Percentiles rank a stretch among this genome's conserved stretches.
Evolutionary conservation across 2,888 invertebrate genomes (phyloP).

Genomic region (Cephalotes varians): DNA sequence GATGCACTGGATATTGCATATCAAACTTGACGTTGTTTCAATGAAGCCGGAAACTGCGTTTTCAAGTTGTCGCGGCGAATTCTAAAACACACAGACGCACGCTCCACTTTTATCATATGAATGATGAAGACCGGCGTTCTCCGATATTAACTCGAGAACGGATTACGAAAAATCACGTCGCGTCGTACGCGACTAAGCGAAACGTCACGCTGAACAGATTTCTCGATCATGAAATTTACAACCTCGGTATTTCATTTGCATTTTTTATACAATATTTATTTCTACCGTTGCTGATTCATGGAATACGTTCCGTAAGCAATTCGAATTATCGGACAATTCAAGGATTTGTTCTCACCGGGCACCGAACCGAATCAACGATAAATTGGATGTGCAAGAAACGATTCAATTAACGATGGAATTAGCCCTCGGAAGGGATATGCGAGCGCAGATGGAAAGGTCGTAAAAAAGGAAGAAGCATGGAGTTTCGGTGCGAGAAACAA

Average conservation of each 20-base stretch:
- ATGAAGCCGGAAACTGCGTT: conserved; percentile 52
- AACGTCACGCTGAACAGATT: conserved; percentile 6
- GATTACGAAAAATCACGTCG: conserved; percentile 7
- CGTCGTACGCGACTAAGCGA: neutral
- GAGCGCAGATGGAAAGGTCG: neutral
- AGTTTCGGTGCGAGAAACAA: conserved; percentile 49
- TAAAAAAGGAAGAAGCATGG: conserved; percentile 34
- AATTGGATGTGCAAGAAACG: conserved; percentile 36
- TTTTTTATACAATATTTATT: neutral
- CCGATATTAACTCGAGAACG: conserved; percentile 23
- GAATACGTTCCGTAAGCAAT: neutral
- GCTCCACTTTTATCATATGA: conserved; percentile 19
- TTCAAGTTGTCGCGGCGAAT: conserved; percentile 49
- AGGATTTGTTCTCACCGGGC: neutral
- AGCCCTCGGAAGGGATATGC: conserved; percentile 21
- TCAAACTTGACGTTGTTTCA: conserved; percentile 51
- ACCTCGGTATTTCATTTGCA: neutral
- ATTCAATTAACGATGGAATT: conserved; percentile 48
- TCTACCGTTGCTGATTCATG: neutral
- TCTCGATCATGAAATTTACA: neutral
- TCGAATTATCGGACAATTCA: neutral
- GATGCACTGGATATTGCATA: conserved; percentile 48
- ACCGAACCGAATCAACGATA: neutral
- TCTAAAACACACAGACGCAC: conserved; percentile 35
- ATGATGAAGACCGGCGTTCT: conserved; percentile 17